phyloP scores from a whole-genome alignment of 1,140 invertebrate species.

The Ceratoteleas bidentatus region DNA sequence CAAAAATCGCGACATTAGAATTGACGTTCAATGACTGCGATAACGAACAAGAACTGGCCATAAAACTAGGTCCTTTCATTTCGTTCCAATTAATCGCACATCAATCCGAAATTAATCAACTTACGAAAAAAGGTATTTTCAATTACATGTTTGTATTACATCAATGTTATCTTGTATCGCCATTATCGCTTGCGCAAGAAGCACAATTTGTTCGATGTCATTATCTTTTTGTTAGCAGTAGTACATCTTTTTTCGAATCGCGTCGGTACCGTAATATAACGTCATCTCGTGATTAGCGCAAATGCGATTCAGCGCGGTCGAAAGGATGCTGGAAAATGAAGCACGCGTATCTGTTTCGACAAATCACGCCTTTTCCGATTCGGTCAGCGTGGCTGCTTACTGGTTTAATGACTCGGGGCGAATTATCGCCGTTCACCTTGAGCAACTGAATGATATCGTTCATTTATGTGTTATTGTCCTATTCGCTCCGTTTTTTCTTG shows the following conservation, averaged over 20 bases:
- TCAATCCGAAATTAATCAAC: constrained; percentile 25
- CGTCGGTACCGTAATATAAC: constrained; percentile 51
- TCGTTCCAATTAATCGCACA: constrained; percentile 8
- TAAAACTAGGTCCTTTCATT: neutral
- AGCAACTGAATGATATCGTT: constrained; percentile 24
- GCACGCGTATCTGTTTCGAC: constrained; percentile 27
- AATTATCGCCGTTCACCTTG: constrained; percentile 33
- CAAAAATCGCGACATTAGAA: neutral
- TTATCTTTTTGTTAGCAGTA: constrained; percentile 41
- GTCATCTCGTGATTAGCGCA: constrained; percentile 51
- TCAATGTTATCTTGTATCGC: constrained; percentile 25
- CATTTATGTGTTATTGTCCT: constrained; percentile 9
- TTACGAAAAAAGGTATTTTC: constrained; percentile 18
- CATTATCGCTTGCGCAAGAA: constrained; percentile 37
- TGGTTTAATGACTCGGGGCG: constrained; percentile 26
- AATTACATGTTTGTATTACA: constrained; percentile 54
- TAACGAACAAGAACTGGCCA: neutral
- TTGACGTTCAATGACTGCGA: neutral
- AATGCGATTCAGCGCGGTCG: constrained; percentile 29
- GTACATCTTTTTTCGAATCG: constrained; percentile 40
- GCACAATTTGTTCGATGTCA: constrained; percentile 42
- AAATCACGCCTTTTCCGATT: constrained; percentile 47
- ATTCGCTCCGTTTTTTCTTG: no score
- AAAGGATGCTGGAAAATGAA: constrained; percentile 50
- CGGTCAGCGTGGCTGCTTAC: constrained; percentile 35